A percentile compares a stretch with the other conserved stretches of the same genome.
phyloP scores from a whole-genome alignment of 2,113 vertebrate species.

The Microcebus tavaratra region DNA sequence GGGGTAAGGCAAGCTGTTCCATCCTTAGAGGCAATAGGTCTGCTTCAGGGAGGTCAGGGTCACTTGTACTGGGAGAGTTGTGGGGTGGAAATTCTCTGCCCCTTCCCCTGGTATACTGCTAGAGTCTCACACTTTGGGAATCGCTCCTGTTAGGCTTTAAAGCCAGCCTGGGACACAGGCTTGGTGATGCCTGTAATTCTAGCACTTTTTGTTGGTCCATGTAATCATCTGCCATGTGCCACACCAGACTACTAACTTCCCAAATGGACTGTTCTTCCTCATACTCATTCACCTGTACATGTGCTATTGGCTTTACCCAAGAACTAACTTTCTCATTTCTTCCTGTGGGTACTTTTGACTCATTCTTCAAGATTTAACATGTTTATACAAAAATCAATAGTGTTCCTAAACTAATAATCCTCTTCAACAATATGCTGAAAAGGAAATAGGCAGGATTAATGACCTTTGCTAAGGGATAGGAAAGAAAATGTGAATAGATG shows the following conservation, averaged over 20 bases:
- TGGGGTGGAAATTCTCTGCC: background rate
- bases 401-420: background rate
- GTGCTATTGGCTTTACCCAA: background rate
- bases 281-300: background rate
- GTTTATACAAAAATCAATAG: background rate
- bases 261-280: background rate
- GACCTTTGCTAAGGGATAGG: background rate
- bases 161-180: background rate
- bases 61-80: background rate
- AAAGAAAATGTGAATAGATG: slow-evolving; percentile 26
- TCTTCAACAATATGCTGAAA: background rate
- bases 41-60: background rate
- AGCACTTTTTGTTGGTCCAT: background rate
- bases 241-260: background rate
- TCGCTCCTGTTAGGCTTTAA: background rate
- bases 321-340: background rate
- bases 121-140: background rate
- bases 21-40: background rate
- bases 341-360: background rate
- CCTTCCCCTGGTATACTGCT: background rate
- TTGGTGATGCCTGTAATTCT: no score
- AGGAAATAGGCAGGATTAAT: background rate
- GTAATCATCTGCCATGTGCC: background rate
- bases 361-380: background rate
- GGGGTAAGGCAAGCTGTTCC: background rate